Conservation (phyloP, 2,888 invertebrate genomes). For the Xestoiulus laeticollis region DNA sequence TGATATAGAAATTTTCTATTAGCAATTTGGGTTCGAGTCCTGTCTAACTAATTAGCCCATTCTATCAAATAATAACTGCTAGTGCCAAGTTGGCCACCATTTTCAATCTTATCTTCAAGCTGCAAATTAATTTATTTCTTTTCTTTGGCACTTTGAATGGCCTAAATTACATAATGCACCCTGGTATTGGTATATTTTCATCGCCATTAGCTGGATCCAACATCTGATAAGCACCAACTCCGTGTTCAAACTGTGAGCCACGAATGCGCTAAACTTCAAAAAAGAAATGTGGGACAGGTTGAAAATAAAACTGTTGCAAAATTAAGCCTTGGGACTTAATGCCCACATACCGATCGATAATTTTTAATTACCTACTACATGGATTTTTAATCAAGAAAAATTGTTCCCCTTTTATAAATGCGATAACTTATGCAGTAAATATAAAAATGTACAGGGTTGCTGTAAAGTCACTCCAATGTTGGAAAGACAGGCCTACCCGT, state of each 20-base stretch:
- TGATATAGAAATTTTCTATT: background rate
- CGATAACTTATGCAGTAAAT: no score
- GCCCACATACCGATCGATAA: slow-evolving; percentile 12
- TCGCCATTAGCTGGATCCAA: slow-evolving; percentile 7
- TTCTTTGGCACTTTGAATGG: slow-evolving; percentile 24
- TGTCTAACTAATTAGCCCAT: background rate
- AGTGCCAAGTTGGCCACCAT: slow-evolving; percentile 31
- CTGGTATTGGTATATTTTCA: background rate
- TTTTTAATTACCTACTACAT: slow-evolving; percentile 16
- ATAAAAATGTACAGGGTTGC: no score
- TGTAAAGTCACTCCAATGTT: no score
- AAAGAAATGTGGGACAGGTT: background rate
- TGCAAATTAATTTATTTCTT: background rate
- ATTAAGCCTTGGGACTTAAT: background rate
- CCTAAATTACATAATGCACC: slow-evolving; percentile 6
- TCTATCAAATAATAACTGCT: background rate
- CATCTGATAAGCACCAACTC: slow-evolving; percentile 5
- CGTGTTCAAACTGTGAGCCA: background rate
- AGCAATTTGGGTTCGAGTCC: background rate
- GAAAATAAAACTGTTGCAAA: background rate
- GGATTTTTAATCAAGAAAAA: background rate
- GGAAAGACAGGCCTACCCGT: no score
- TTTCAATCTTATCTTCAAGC: background rate
- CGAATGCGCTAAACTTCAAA: slow-evolving; percentile 6
- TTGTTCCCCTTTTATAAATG: background rate